Percentiles rank a stretch among this genome's conserved stretches.
These are phyloP conservation scores for Apostichopus parvimensis DNA, from an alignment of 35 echinoderm and acorn worm species.

Conservation along the genomic window DNA sequence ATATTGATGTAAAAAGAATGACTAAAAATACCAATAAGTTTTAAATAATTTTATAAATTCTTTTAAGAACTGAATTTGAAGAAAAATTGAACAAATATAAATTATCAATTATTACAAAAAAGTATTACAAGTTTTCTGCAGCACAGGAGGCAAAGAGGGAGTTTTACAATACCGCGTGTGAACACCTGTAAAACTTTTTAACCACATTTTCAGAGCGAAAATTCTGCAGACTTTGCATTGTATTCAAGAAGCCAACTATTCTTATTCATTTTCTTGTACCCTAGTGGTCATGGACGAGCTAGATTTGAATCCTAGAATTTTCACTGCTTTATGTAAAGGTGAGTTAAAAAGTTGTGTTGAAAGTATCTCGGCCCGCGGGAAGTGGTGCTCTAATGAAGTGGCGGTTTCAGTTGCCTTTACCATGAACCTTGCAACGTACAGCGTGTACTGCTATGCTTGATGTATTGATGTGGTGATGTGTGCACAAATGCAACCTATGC, in stretches of 20 bases:
- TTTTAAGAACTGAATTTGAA: neutral
- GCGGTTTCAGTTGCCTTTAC: neutral
- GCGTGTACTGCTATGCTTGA: too few relatives aligned
- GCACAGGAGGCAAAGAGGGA: neutral
- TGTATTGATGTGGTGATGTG: neutral
- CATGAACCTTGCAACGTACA: neutral
- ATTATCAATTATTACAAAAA: neutral
- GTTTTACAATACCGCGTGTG: slow-evolving; percentile 35
- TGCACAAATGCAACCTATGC: neutral
- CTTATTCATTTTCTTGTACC: neutral
- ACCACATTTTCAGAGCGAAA: slow-evolving; percentile 31
- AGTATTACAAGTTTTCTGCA: neutral
- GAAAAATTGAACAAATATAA: neutral
- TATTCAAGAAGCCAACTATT: neutral
- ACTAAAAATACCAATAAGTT: neutral
- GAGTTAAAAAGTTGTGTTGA: slow-evolving; percentile 44
- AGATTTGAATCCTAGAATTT: slow-evolving; percentile 75
- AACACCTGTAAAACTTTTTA: slow-evolving; percentile 52
- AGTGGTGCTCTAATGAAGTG: too few relatives aligned
- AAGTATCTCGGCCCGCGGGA: slow-evolving; percentile 7
- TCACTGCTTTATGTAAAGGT: slow-evolving; percentile 66
- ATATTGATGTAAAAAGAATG: neutral
- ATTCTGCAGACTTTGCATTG: neutral
- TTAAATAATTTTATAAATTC: neutral
- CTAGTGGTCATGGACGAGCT: slow-evolving; percentile 70